A percentile compares a stretch with the other conserved stretches of the same genome.
These are phyloP conservation scores for Pelosia muscerda DNA, from an alignment of 2,888 invertebrate genomes.

Conservation along the genomic window DNA sequence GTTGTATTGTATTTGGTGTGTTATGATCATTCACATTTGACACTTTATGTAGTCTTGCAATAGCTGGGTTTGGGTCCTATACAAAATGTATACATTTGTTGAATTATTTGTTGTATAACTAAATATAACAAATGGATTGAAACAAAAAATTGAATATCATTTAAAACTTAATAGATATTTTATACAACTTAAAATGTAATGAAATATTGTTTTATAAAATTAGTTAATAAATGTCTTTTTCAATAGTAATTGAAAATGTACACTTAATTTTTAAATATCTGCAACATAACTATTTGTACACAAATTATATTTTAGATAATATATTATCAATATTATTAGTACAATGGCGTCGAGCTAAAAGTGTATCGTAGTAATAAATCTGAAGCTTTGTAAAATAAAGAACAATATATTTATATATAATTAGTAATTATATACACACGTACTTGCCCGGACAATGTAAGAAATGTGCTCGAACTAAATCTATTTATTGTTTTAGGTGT, in stretches of 20 bases:
- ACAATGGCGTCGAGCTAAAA: constrained; percentile 66
- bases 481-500: not conserved
- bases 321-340: constrained; percentile 41
- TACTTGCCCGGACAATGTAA: constrained; percentile 25
- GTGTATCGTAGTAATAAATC: constrained; percentile 83
- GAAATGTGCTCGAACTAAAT: constrained; percentile 5
- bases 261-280: not conserved
- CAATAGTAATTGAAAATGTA: not conserved
- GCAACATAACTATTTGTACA: not conserved
- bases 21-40: constrained; percentile 70
- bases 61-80: constrained; percentile 81
- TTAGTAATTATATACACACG: constrained; percentile 37
- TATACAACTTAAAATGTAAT: not conserved
- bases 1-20: constrained; percentile 12
- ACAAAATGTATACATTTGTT: constrained; percentile 39
- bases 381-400: constrained; percentile 66
- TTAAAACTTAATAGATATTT: not conserved
- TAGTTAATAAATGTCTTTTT: not conserved
- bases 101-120: constrained; percentile 38
- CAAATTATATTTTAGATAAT: constrained; percentile 15
- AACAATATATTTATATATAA: constrained; percentile 48
- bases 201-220: not conserved
- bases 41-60: constrained; percentile 54
- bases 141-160: constrained; percentile 11
- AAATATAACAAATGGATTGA: constrained; percentile 17